Evolutionary conservation across 2,797 vertebrate species (phyloP), one percentile per base, ranked within the genome.

Genomic region (Eurystomus glaucurus): DNA sequence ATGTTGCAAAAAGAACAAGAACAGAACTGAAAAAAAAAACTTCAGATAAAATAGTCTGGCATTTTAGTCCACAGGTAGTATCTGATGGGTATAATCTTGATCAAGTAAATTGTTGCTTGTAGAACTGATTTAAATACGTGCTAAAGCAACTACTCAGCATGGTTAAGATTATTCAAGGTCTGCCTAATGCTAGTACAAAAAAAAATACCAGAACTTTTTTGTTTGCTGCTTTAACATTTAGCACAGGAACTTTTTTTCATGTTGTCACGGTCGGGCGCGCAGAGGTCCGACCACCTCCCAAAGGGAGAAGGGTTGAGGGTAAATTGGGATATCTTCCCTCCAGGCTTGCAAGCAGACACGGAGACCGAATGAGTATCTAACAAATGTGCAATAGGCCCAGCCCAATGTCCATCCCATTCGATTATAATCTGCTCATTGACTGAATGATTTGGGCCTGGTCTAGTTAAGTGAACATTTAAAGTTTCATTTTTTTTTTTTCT

Each of bases 1-100:
- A 29, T n/a, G 81, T 76, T 85, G 43, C 52, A 87, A 92, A 96
- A 95, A 52, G 76, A 96, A 69, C 51, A 83, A 83, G 69, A 95
- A 11, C 48, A 71, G 80, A 65, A 55, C 76, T 75, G 37, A 9
- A 75, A 93, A 76, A 81, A 1, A 51, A 81, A 58, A 33, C 58
- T 76, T 82, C 64, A 88, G 35, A 85, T 82, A 46, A 83, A 64
- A 85, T 21, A 78, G 9, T 45, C 37, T 77, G 87, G 52, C 19
- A 16, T 80, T 87, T 92, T 75, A 31, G 41, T 72, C 35, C 52
- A 33, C 21, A 31, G 43, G 7, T 54, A 28, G 69, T 70, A 58
- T 85, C 69, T 90, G 91, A 1, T 51, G 82, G 50, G 31, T 89
- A 9, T 90, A 45, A 65, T 95, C 94, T 91, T 82, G 68, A 45